Evolutionary conservation across 2,797 vertebrate genomes (phyloP).

Genomic region (Microctenopoma steveboyesi): DNA sequence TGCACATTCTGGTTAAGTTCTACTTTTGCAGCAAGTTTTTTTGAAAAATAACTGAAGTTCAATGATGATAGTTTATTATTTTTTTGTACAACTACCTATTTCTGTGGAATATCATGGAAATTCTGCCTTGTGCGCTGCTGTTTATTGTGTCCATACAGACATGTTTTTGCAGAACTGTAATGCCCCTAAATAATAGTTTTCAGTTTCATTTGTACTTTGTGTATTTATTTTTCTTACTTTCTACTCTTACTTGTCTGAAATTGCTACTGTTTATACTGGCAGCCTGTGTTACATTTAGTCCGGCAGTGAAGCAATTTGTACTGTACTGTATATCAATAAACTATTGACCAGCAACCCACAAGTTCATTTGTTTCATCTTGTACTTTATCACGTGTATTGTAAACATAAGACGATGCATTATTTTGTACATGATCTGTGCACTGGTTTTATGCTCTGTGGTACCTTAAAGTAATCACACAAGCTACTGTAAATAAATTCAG

Average conservation of each 20-base stretch:
- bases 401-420: background rate
- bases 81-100: constrained; percentile 63
- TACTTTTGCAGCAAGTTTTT: constrained; percentile 8
- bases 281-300: constrained; percentile 19
- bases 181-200: background rate
- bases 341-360: constrained; percentile 8
- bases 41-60: constrained; percentile 33
- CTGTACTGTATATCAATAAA: constrained; percentile 66
- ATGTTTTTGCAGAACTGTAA: constrained; percentile 15
- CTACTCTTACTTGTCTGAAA: constrained; percentile 14
- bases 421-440: background rate
- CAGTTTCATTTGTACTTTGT: constrained; percentile 24
- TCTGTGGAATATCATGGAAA: constrained; percentile 4
- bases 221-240: constrained; percentile 63
- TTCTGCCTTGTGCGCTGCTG: constrained; percentile 29
- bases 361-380: background rate
- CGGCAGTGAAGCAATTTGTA: constrained; percentile 27
- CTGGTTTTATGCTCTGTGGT: background rate
- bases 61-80: constrained; percentile 30
- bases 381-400: background rate
- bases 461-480: background rate
- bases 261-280: constrained; percentile 3
- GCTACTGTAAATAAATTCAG: constrained; percentile 14
- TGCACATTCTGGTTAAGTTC: constrained; percentile 37
- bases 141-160: constrained; percentile 9